Conservation (phyloP, 2,797 vertebrate species). For the Steatocranus sp. region DNA sequence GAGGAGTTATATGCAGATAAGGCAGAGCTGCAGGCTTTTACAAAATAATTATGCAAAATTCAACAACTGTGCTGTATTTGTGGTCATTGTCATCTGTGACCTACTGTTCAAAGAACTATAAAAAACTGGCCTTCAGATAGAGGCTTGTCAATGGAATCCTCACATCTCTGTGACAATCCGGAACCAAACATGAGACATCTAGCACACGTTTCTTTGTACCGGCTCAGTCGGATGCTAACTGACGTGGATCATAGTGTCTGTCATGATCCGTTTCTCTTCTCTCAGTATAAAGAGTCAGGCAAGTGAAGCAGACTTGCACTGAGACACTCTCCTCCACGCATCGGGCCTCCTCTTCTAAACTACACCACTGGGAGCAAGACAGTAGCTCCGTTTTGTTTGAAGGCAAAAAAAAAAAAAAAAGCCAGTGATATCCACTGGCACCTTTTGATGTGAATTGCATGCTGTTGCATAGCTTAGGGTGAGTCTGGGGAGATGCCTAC, state of each 20-base stretch:
- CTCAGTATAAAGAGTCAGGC: slow-evolving; percentile 12
- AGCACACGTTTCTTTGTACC: background rate
- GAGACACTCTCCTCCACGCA: background rate
- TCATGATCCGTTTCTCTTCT: slow-evolving; percentile 16
- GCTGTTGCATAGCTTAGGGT: slow-evolving; percentile 10
- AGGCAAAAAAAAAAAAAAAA: slow-evolving; percentile 22
- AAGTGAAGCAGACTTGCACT: slow-evolving; percentile 5
- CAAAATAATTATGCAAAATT: background rate
- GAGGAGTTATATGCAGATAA: background rate
- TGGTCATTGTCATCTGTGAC: slow-evolving; percentile 20
- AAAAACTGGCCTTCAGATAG: background rate
- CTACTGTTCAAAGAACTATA: slow-evolving; percentile 17
- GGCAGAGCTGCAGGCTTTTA: background rate
- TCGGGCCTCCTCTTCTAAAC: slow-evolving; percentile 7
- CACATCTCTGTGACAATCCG: slow-evolving; percentile 18
- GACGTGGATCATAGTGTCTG: slow-evolving; percentile 52
- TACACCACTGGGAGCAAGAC: background rate
- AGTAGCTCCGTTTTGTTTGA: slow-evolving; percentile 30
- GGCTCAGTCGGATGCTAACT: slow-evolving; percentile 32
- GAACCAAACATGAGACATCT: slow-evolving; percentile 24
- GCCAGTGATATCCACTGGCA: slow-evolving; percentile 26
- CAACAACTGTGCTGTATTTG: background rate
- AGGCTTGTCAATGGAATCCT: slow-evolving; percentile 34
- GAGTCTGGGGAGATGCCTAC: background rate
- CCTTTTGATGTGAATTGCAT: slow-evolving; percentile 38